These are phyloP conservation scores for Hybognathus amarus DNA, from an alignment of 2,797 vertebrate species.

Conservation along the genomic window DNA sequence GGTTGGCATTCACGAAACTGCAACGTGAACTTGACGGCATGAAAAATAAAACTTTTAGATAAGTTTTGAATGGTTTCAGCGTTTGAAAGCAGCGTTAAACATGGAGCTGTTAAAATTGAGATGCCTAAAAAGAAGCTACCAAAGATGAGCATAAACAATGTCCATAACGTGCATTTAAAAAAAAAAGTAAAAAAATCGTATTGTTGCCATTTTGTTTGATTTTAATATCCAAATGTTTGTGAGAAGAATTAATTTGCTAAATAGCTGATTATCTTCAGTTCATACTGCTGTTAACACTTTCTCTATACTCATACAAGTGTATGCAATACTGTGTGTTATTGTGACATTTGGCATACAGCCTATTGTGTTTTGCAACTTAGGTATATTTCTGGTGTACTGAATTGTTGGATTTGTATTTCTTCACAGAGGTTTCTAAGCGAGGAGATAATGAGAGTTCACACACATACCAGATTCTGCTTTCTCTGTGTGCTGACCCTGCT, in stretches of 20 bases:
- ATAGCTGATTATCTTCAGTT: neutral
- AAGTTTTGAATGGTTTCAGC: neutral
- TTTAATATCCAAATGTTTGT: neutral
- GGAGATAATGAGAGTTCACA: conserved; percentile 91
- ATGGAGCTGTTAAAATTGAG: neutral
- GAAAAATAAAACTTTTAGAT: too few species aligned
- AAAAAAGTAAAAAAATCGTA: too few species aligned
- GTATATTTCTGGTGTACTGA: conserved; percentile 17
- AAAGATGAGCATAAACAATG: neutral
- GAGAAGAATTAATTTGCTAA: neutral
- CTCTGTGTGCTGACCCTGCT: conserved; percentile 96
- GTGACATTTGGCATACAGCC: neutral
- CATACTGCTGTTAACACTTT: neutral
- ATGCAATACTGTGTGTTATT: neutral
- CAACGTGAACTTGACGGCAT: too few species aligned
- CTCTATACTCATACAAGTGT: neutral
- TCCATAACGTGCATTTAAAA: neutral
- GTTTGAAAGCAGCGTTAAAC: neutral
- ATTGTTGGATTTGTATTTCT: conserved; percentile 16
- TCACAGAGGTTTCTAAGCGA: conserved; percentile 80
- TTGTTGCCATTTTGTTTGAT: neutral
- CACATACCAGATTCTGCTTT: conserved; percentile 95
- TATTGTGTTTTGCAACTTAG: neutral
- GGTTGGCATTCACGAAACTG: too few species aligned
- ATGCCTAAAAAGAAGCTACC: neutral